A percentile compares a stretch with the other conserved stretches of the same genome.
These are phyloP conservation scores for Serilophus lunatus DNA, from an alignment of 2,113 vertebrate species.

Conservation along the genomic window DNA sequence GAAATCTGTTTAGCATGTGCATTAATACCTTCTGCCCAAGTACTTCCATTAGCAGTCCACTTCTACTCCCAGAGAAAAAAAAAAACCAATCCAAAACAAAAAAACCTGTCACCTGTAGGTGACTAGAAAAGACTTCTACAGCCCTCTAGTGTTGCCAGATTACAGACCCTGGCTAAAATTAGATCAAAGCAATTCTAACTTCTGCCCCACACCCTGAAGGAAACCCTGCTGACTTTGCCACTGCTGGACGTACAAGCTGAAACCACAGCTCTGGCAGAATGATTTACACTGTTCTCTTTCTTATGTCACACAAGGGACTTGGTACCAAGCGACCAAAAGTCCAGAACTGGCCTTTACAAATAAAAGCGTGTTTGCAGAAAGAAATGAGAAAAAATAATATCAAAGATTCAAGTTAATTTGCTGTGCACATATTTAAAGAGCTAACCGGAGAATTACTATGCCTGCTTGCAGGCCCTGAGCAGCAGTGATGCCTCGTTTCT, in stretches of 20 bases:
- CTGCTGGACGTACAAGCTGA: neutral
- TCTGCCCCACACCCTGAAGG: neutral
- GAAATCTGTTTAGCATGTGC: neutral
- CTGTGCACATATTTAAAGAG: conserved; percentile 58
- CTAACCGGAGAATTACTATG: conserved; percentile 45
- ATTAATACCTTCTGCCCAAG: neutral
- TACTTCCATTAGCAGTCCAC: neutral
- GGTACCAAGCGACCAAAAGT: neutral
- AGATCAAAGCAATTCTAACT: neutral
- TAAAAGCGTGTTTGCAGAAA: conserved; percentile 30
- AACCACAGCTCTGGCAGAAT: neutral
- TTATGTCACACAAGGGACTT: neutral
- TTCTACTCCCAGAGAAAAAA: accelerated
- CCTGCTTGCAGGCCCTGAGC: conserved; percentile 54
- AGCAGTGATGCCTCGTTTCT: neutral
- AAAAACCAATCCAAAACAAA: neutral
- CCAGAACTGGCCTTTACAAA: conserved; percentile 23
- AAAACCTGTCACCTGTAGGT: neutral
- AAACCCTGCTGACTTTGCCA: neutral
- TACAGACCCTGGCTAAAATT: conserved; percentile 25
- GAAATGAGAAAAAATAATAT: neutral
- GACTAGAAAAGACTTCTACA: conserved; percentile 66
- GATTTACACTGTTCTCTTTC: neutral
- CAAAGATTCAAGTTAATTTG: conserved; percentile 39
- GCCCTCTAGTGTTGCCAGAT: conserved; percentile 73